These are phyloP conservation scores for Botia kubotai DNA, from an alignment of 2,797 vertebrate species.

Conservation along the genomic window DNA sequence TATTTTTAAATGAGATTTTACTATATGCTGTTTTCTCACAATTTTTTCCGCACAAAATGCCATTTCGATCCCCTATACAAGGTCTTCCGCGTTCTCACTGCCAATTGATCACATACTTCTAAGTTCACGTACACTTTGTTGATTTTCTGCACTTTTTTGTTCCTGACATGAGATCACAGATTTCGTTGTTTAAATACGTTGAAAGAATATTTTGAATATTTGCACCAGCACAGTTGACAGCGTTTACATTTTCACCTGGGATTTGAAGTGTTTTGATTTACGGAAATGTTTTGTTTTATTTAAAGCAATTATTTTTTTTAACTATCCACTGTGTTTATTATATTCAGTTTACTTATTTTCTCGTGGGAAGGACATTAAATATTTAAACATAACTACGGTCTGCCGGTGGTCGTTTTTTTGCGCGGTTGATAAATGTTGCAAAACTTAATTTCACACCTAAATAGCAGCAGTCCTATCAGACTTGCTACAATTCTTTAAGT, in stretches of 20 bases:
- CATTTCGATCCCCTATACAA: neutral
- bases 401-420: conserved; percentile 46
- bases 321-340: conserved; percentile 34
- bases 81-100: neutral
- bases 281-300: conserved; percentile 26
- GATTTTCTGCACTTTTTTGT: conserved; percentile 54
- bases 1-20: conserved; percentile 30
- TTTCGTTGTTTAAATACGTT: conserved; percentile 5
- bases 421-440: conserved; percentile 58
- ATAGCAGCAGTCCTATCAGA: conserved; percentile 52
- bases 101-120: conserved; percentile 5
- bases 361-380: conserved; percentile 71
- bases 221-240: conserved; percentile 11
- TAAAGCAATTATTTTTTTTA: conserved; percentile 45
- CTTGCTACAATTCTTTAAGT: conserved; percentile 72
- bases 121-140: conserved; percentile 26
- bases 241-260: conserved; percentile 39
- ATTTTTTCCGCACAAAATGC: conserved; percentile 25
- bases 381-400: conserved; percentile 62
- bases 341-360: conserved; percentile 55
- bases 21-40: conserved; percentile 5
- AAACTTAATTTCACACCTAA: conserved; percentile 46
- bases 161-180: conserved; percentile 17
- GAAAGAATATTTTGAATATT: neutral
- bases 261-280: conserved; percentile 28